Evolutionary conservation across 2,797 vertebrate genomes (phyloP).

Genomic region (Bufotes viridis): DNA sequence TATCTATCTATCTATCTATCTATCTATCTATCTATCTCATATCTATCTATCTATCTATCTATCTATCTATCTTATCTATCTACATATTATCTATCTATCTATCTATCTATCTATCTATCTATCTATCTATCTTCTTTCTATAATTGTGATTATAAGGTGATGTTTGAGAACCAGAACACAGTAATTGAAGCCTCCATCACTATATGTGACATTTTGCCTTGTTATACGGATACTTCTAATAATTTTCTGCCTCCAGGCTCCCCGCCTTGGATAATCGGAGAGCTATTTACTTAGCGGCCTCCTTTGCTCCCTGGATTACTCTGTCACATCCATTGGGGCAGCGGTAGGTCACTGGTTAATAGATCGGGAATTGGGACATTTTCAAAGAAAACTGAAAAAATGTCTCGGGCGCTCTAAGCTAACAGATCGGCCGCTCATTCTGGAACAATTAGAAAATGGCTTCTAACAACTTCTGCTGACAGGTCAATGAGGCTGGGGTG

Average conservation of each 20-base stretch:
- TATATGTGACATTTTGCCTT: too few relatives aligned
- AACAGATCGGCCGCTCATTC: constrained; percentile 44
- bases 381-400: constrained; percentile 49
- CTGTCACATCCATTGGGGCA: constrained; percentile 43
- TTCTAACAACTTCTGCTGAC: constrained; percentile 35
- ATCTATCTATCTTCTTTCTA: too few relatives aligned
- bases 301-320: constrained; percentile 50
- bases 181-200: too few relatives aligned
- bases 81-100: too few relatives aligned
- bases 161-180: too few relatives aligned
- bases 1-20: too few relatives aligned
- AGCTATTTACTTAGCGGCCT: constrained; percentile 43
- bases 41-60: not conserved
- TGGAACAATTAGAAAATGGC: constrained; percentile 52
- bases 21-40: too few relatives aligned
- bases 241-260: constrained; percentile 38
- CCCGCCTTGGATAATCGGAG: constrained; percentile 23
- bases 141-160: too few relatives aligned
- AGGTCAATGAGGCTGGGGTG: constrained; percentile 37
- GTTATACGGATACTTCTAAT: constrained; percentile 38
- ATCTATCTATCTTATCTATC: not conserved
- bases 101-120: too few relatives aligned
- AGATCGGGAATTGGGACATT: constrained; percentile 36
- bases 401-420: constrained; percentile 29
- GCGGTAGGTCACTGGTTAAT: constrained; percentile 46